Percentiles rank a stretch among this genome's conserved stretches.
Conservation (phyloP, 2,113 vertebrate genomes). For the Salvelinus alpinus region DNA sequence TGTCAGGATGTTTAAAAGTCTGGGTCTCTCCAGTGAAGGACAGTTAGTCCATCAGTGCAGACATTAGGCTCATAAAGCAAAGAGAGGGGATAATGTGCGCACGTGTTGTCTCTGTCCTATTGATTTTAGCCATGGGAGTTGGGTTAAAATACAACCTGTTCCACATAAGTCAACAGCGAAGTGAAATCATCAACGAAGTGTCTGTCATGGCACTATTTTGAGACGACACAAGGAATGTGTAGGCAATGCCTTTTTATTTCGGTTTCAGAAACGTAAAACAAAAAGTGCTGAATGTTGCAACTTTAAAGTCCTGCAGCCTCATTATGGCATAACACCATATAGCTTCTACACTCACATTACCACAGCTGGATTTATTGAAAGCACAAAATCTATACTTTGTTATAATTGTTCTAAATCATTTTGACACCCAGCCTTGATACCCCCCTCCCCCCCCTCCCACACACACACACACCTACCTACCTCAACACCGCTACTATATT, state of each 20-base stretch:
- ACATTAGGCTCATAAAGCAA: constrained; percentile 41
- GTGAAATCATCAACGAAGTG: not conserved
- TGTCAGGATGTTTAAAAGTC: constrained; percentile 29
- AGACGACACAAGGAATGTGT: too few relatives aligned
- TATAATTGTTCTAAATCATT: too few relatives aligned
- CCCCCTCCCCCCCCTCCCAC: rapidly evolving
- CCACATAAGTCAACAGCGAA: constrained; percentile 26
- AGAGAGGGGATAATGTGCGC: constrained; percentile 33
- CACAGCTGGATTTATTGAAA: too few relatives aligned
- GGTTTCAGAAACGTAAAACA: too few relatives aligned
- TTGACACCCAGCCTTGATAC: too few relatives aligned
- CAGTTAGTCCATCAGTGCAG: constrained; percentile 26
- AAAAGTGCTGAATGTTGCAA: not conserved
- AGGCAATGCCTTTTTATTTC: too few relatives aligned
- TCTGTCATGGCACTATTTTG: too few relatives aligned
- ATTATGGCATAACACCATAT: too few relatives aligned
- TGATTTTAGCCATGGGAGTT: constrained; percentile 34
- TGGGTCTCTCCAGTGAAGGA: constrained; percentile 32
- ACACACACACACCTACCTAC: too few relatives aligned
- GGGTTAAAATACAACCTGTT: constrained; percentile 40
- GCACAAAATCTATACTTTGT: too few relatives aligned
- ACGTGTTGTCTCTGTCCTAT: constrained; percentile 33
- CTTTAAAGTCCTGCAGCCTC: too few relatives aligned
- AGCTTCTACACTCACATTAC: too few relatives aligned
- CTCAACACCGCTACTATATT: not conserved